A percentile compares a stretch with the other conserved stretches of the same genome.
Conservation (phyloP, 2,113 vertebrate genomes). For the Esox niger region DNA sequence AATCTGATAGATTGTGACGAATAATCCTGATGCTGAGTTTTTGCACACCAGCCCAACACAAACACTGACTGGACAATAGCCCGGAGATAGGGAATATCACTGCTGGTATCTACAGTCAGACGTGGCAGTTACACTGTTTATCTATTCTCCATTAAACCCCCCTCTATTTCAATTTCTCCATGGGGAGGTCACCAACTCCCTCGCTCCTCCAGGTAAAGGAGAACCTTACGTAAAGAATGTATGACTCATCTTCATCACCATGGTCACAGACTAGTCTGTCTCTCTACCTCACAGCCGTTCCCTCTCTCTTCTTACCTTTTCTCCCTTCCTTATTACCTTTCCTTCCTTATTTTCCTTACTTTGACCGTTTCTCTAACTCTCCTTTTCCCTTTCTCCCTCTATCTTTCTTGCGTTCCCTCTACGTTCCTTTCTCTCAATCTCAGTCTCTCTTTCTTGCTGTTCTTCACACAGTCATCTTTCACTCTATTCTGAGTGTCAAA, state of each 20-base stretch:
- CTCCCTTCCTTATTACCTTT: not conserved
- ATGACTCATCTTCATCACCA: too few relatives aligned
- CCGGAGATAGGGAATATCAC: constrained; percentile 7
- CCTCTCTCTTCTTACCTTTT: not conserved
- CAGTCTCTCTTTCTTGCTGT: not conserved
- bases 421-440: constrained; percentile 14
- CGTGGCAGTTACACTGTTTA: not conserved
- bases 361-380: constrained; percentile 12
- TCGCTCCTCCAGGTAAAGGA: not conserved
- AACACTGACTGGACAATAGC: not conserved
- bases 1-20: too few relatives aligned
- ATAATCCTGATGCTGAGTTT: too few relatives aligned
- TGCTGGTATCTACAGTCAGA: not conserved
- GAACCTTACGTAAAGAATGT: too few relatives aligned
- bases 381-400: constrained; percentile 13
- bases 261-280: not conserved
- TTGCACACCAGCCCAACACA: too few relatives aligned
- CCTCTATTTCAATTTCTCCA: constrained; percentile 11
- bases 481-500: not conserved
- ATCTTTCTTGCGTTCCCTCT: constrained; percentile 2
- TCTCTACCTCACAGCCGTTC: not conserved
- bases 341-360: constrained; percentile 9
- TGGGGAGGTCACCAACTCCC: not conserved
- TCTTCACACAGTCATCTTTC: not conserved
- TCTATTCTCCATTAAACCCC: not conserved